These are phyloP conservation scores for Neuroterus valhalla DNA, from an alignment of 1,140 invertebrate genomes.

Conservation along the genomic window DNA sequence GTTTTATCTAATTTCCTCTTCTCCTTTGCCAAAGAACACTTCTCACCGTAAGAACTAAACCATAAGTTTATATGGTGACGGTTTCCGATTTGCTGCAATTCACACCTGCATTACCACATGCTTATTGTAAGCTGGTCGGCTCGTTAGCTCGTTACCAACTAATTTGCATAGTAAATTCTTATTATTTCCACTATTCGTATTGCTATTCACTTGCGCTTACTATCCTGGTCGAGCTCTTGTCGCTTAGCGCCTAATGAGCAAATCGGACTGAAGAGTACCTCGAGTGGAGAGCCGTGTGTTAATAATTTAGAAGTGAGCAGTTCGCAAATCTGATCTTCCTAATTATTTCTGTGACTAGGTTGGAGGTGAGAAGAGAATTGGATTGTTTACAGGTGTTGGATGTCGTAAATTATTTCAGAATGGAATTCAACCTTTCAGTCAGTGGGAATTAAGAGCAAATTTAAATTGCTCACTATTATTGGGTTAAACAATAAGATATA, in stretches of 20 bases:
- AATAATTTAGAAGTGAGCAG: too few species aligned
- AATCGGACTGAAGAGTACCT: background rate
- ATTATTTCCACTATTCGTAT: slow-evolving; percentile 42
- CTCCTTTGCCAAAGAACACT: background rate
- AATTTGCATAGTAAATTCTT: slow-evolving; percentile 52
- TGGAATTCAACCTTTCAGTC: too few species aligned
- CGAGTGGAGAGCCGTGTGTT: too few species aligned
- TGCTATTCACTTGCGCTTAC: slow-evolving; percentile 32
- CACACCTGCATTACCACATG: slow-evolving; percentile 32
- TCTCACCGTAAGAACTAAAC: background rate
- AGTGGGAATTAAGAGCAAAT: too few species aligned
- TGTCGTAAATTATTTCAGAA: too few species aligned
- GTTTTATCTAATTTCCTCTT: background rate
- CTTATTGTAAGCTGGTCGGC: slow-evolving; percentile 32
- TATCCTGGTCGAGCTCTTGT: slow-evolving; percentile 45
- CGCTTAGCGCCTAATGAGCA: slow-evolving; percentile 40
- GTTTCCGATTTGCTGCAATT: background rate
- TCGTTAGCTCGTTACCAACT: slow-evolving; percentile 43
- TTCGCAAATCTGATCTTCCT: too few species aligned
- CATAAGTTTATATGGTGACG: background rate
- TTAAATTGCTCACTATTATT: too few species aligned
- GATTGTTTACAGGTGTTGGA: too few species aligned
- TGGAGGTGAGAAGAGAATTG: too few species aligned
- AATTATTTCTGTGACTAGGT: too few species aligned
- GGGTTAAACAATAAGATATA: too few species aligned